phyloP scores from a whole-genome alignment of 2,113 vertebrate species.

The Protobothrops mucrosquamatus region DNA sequence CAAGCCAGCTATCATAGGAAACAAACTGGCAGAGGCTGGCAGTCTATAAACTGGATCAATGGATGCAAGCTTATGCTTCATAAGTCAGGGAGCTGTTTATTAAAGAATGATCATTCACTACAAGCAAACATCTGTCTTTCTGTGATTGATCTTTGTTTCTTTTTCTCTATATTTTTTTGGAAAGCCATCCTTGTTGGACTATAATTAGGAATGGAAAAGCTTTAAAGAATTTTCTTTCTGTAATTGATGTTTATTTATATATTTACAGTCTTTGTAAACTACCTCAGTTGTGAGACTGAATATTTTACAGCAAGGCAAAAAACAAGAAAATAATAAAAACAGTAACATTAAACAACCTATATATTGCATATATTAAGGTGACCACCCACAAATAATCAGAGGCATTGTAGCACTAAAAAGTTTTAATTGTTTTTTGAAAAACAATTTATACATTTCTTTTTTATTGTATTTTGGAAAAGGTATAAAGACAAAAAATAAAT shows the following conservation, averaged over 20 bases:
- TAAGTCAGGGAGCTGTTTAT: neutral
- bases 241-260: neutral
- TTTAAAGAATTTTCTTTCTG: neutral
- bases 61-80: neutral
- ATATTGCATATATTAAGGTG: neutral
- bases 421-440: neutral
- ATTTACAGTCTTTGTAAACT: neutral
- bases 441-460: neutral
- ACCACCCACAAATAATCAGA: neutral
- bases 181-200: neutral
- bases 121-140: neutral
- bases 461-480: neutral
- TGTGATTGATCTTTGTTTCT: neutral
- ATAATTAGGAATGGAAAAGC: neutral
- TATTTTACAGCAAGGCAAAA: neutral
- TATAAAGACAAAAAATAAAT: neutral
- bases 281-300: neutral
- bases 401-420: neutral
- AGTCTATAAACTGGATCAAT: neutral
- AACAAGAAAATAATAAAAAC: neutral
- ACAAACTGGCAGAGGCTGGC: neutral
- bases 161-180: neutral
- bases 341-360: neutral
- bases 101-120: neutral
- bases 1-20: neutral